These are phyloP conservation scores for Dorcus parallelipipedus DNA, from an alignment of 2,888 invertebrate species.

Conservation along the genomic window DNA sequence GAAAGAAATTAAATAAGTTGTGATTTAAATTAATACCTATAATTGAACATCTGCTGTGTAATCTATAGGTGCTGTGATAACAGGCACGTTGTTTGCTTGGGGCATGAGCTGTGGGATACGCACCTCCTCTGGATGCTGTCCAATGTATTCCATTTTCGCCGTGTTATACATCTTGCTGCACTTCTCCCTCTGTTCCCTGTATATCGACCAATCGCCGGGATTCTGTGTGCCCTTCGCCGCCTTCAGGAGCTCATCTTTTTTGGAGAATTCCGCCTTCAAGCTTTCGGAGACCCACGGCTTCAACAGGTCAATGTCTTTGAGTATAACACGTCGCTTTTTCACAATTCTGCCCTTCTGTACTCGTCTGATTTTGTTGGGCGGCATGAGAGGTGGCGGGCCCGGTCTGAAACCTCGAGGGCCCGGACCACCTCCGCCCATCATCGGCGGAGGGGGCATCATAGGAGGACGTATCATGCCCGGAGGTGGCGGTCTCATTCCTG, in stretches of 20 bases:
- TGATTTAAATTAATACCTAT: slow-evolving; percentile 43
- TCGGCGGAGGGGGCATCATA: slow-evolving; percentile 31
- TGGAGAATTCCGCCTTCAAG: slow-evolving; percentile 53
- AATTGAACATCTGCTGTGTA: slow-evolving; percentile 49
- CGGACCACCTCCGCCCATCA: slow-evolving; percentile 23
- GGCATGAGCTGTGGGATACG: slow-evolving; percentile 51
- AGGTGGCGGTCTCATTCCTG: slow-evolving; percentile 20
- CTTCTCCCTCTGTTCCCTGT: slow-evolving; percentile 57
- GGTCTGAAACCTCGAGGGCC: slow-evolving; percentile 15
- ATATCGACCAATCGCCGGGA: slow-evolving; percentile 55
- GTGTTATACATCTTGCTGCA: slow-evolving; percentile 56
- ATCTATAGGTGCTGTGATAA: slow-evolving; percentile 48
- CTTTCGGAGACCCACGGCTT: slow-evolving; percentile 59
- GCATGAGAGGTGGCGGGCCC: slow-evolving; percentile 17
- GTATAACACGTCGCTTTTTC: slow-evolving; percentile 32
- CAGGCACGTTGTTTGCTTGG: slow-evolving; percentile 44
- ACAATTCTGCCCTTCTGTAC: slow-evolving; percentile 39
- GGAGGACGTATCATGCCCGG: slow-evolving; percentile 20
- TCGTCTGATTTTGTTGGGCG: slow-evolving; percentile 29
- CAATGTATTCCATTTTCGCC: slow-evolving; percentile 54
- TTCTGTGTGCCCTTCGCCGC: slow-evolving; percentile 50
- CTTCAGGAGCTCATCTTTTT: slow-evolving; percentile 55
- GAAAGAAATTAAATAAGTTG: slow-evolving; percentile 14
- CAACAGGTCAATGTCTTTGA: slow-evolving; percentile 45
- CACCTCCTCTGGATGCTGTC: slow-evolving; percentile 53